Percentiles rank a stretch among this genome's conserved stretches.
Evolutionary conservation across 2,888 invertebrate genomes (phyloP).

Genomic region (Dendrolimus pini): DNA sequence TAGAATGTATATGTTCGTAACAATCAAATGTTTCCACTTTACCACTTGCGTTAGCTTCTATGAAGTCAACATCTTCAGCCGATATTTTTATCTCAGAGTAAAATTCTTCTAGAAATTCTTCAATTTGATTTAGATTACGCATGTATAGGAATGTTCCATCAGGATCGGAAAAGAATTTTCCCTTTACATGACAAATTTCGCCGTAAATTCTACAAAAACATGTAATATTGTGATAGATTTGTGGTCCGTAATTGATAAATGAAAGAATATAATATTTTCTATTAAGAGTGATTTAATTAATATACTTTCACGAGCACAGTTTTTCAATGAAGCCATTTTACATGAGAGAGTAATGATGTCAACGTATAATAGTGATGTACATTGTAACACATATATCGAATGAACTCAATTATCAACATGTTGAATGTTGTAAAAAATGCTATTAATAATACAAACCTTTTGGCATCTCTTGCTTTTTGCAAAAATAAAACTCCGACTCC

Average conservation of each 20-base stretch:
- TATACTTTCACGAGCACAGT: slow-evolving; percentile 4
- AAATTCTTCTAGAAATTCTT: slow-evolving; percentile 65
- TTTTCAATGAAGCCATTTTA: too few relatives aligned
- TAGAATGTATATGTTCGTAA: too few relatives aligned
- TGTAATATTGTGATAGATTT: too few relatives aligned
- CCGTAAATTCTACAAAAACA: slow-evolving; percentile 28
- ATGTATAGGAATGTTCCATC: slow-evolving; percentile 18
- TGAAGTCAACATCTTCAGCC: slow-evolving; percentile 80
- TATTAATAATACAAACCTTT: slow-evolving; percentile 40
- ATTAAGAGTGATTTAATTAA: slow-evolving; percentile 4
- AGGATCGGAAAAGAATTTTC: slow-evolving; percentile 14
- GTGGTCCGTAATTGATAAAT: too few relatives aligned
- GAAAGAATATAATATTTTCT: too few relatives aligned
- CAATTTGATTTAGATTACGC: slow-evolving; percentile 35
- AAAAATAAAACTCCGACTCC: slow-evolving; percentile 79
- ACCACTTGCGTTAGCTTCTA: slow-evolving; percentile 89
- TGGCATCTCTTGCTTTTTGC: slow-evolving; percentile 79
- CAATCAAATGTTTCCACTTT: background rate
- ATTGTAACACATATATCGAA: too few relatives aligned
- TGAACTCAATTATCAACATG: too few relatives aligned
- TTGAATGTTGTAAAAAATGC: too few relatives aligned
- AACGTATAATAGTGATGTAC: too few relatives aligned
- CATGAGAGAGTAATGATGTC: too few relatives aligned
- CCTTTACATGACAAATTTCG: slow-evolving; percentile 29
- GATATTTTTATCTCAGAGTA: slow-evolving; percentile 78